A percentile compares a stretch with the other conserved stretches of the same genome.
Conservation (phyloP, 2,888 invertebrate genomes). For the Lasioglossum oenotherae region DNA sequence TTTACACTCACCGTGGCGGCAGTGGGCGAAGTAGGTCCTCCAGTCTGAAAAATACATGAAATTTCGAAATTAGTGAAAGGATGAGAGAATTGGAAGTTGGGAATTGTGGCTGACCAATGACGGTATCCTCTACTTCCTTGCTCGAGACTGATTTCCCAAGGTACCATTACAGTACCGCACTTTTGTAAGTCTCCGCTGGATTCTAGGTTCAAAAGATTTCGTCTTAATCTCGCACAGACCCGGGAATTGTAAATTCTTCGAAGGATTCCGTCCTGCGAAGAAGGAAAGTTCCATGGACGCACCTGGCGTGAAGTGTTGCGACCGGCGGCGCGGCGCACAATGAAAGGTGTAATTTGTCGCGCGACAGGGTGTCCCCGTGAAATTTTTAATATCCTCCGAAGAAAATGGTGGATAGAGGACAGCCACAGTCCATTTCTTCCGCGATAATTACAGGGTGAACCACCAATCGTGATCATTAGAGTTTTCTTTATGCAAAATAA, state of each 20-base stretch:
- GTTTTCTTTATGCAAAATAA: too few species aligned
- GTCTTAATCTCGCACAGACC: background rate
- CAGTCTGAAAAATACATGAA: background rate
- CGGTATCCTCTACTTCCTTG: background rate
- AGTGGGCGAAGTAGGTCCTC: background rate
- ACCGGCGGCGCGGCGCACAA: background rate
- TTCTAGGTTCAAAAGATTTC: background rate
- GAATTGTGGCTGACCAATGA: background rate
- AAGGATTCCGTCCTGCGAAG: background rate
- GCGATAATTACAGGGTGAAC: background rate
- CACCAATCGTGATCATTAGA: too few species aligned
- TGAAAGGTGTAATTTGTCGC: background rate
- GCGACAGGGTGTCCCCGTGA: background rate
- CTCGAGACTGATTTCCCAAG: background rate
- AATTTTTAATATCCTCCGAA: background rate
- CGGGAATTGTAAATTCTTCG: slow-evolving; percentile 5
- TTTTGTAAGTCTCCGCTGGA: background rate
- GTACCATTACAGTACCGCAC: background rate
- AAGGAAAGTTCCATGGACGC: slow-evolving; percentile 4
- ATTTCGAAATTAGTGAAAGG: background rate
- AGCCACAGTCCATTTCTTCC: background rate
- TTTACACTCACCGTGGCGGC: background rate
- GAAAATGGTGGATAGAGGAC: background rate
- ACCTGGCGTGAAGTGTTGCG: background rate
- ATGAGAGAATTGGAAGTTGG: background rate